phyloP scores from a whole-genome alignment of 2,888 invertebrate genomes.

The Baronia brevicornis region DNA sequence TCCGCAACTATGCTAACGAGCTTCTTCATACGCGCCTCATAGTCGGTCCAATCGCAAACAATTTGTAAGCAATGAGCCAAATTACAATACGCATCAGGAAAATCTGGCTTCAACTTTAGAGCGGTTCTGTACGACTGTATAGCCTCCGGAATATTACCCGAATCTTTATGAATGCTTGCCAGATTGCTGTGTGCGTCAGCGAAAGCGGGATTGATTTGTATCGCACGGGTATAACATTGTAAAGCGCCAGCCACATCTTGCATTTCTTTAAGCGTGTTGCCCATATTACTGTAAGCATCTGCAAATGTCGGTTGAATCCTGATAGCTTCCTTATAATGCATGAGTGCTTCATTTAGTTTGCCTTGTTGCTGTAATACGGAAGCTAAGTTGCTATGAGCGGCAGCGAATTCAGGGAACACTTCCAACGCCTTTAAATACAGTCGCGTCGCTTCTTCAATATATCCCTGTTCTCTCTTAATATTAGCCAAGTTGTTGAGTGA shows the following conservation, averaged over 20 bases:
- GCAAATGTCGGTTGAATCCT: constrained; percentile 99
- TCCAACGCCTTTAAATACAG: constrained; percentile 94
- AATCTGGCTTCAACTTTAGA: constrained; percentile 97
- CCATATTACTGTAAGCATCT: constrained; percentile 99
- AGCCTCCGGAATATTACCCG: constrained; percentile 99
- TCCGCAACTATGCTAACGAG: constrained; percentile 97
- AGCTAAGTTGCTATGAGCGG: constrained; percentile 98
- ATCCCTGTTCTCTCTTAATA: constrained; percentile 99
- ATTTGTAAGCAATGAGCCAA: constrained; percentile 99
- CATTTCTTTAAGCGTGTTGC: constrained; percentile 99
- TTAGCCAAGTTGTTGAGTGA: constrained; percentile 99
- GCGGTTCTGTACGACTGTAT: constrained; percentile 98
- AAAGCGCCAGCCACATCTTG: constrained; percentile 97
- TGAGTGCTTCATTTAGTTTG: constrained; percentile 96
- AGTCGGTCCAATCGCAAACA: constrained; percentile 99
- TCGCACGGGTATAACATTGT: constrained; percentile 98
- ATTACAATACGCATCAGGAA: constrained; percentile 99
- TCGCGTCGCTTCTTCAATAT: constrained; percentile 97
- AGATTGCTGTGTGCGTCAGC: constrained; percentile 99
- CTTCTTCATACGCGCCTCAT: constrained; percentile 97
- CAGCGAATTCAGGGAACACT: constrained; percentile 99
- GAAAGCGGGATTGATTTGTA: constrained; percentile 99
- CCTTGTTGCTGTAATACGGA: constrained; percentile 98
- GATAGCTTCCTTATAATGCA: constrained; percentile 99
- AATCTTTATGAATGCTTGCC: constrained; percentile 99